Base-by-base conservation (phyloP, 1,140 invertebrate species). In the Tetranychus urticae region DNA sequence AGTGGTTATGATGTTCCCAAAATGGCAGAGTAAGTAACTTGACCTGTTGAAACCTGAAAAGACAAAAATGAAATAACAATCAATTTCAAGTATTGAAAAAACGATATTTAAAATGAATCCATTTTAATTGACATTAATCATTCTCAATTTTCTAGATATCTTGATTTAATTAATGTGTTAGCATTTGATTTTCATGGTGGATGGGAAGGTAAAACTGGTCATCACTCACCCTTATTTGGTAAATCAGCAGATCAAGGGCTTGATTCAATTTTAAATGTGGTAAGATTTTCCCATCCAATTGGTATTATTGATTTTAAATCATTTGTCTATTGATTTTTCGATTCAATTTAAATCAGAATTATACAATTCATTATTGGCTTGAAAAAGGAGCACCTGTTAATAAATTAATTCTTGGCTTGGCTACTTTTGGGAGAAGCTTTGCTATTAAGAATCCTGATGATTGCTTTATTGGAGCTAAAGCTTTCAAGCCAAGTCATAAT, bases 131-230 rank as follows among this genome's bases (percentile, higher is more conserved):
- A 33, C 14, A 31, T 23, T 35, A 55, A n/a, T 33, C 14, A n/a
- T n/a, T 36, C 75, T 78, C 23, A 23, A 65, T 73, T 90, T 42
- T 80, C 82, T 46, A 69, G 68, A 36, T 66, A 69, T 50, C 70
- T 90, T 14, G 85, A 91, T 72, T 83, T 81, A 50, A 79, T 93
- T 33, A 86, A 89, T 66, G 77, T 91, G 63, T 88, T 90, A 86
- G 81, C 82, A 61, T 91, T 90, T 68, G 87, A 92, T 73, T 89
- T 87, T 71, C 85, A 89, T 67, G 86, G 86, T 5, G 76, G 80
- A 3, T 90, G 86, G 85, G 83, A 89, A 66, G 74, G 73, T 0
- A 75, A 74, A 56, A 81, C 47, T 2, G 62, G 65, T 23, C 68
- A 72, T 50, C 66, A 73, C 58, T 63, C 70, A 36, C 70, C 74